These are phyloP conservation scores for Limnephilus lunatus DNA, from an alignment of 2,888 invertebrate genomes.

Conservation along the genomic window DNA sequence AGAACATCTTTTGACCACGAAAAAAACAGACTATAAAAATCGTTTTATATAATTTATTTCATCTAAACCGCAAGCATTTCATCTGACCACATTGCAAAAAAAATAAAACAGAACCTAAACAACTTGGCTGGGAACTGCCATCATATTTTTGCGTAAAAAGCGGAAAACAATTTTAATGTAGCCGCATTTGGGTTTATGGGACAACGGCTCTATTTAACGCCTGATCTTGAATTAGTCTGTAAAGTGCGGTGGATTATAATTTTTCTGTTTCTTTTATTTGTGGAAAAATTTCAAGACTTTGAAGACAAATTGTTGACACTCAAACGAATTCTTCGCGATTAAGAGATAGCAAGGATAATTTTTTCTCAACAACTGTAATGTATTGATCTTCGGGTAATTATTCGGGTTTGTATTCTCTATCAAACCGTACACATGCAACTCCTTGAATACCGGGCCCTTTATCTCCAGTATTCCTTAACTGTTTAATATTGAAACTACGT, in stretches of 20 bases:
- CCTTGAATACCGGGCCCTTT: too few relatives aligned
- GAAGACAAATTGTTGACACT: too few relatives aligned
- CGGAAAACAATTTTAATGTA: neutral
- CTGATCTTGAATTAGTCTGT: conserved; percentile 5
- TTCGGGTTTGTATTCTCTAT: too few relatives aligned
- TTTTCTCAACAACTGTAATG: too few relatives aligned
- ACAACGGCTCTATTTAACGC: neutral
- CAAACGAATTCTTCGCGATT: too few relatives aligned
- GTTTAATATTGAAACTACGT: too few relatives aligned
- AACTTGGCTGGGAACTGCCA: neutral
- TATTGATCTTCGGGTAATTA: too few relatives aligned
- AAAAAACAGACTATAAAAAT: neutral
- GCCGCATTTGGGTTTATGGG: conserved; percentile 15
- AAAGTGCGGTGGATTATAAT: neutral
- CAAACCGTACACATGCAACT: too few relatives aligned
- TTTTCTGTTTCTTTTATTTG: neutral
- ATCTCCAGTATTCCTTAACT: too few relatives aligned
- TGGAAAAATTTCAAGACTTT: neutral
- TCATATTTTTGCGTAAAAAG: neutral
- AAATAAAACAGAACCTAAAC: neutral
- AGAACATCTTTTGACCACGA: neutral
- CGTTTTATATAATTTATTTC: neutral
- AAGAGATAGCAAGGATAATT: too few relatives aligned
- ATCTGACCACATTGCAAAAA: conserved; percentile 4
- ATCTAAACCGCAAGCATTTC: conserved; percentile 15